Base-by-base conservation (phyloP, 2,888 invertebrate species). In the Synanthedon formicaeformis region DNA sequence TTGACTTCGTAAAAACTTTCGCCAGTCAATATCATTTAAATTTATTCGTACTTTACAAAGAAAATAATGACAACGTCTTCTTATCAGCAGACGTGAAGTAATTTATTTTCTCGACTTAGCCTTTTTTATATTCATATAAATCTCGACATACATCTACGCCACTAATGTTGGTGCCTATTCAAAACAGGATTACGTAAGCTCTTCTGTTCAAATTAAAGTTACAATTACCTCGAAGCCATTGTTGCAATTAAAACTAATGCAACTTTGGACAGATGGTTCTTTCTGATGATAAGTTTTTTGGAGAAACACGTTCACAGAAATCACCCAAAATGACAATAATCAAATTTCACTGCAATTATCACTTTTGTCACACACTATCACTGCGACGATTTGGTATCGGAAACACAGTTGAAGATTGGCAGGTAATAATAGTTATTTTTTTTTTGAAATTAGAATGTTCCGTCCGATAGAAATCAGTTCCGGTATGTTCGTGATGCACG, bases 401-500 rank as follows among this genome's bases (percentile, higher is more conserved):
- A 63, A 57, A 60, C 58, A 58, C 58, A 53, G 51, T 58, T 58
- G 14, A 45, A 45, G 14, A 45, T 45, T 45, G n/a, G n/a, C 13
- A 4, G 45, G 12, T 4, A n/a, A 34, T 61, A 34, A 34, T 34
- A 13, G 45, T 45, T 45, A n/a, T n/a, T n/a, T n/a, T 45, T 45
- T 45, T 45, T 45, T 45, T 45, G 2, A 45, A 45, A 45, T 12
- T 45, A 45, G 13, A 14, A 34, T 34, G 34, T 34, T 13, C 45
- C 45, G 45, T 45, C 14, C 13, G 13, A 85, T 85, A 85, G 81
- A 74, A 64, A 65, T 61, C 69, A 69, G 71, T 75, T 73, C 74
- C 71, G 74, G 68, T 64, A 79, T 78, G 81, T 77, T 75, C 78
- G 67, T 78, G 65, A 69, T 62, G 72, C 73, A 79, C 83, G 84